Evolutionary conservation across 1,140 invertebrate species (phyloP).

Genomic region (Brachionus rubens): DNA sequence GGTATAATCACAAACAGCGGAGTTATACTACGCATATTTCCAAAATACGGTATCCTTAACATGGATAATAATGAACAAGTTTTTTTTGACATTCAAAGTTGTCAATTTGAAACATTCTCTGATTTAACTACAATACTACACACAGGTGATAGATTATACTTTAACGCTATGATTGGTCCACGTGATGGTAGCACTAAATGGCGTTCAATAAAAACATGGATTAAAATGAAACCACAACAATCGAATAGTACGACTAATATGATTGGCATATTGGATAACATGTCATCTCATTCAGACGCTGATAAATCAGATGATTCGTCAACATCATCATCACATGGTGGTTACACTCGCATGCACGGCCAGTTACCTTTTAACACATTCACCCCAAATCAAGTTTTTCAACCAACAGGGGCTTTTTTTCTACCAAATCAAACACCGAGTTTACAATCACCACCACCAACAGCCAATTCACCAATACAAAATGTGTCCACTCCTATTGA

Average conservation of each 20-base stretch:
- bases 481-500: constrained; percentile 32
- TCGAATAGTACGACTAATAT: constrained; percentile 25
- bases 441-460: constrained; percentile 6
- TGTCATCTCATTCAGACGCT: constrained; percentile 20
- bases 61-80: constrained; percentile 62
- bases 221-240: constrained; percentile 42
- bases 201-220: constrained; percentile 47
- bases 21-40: constrained; percentile 49
- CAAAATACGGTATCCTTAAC: constrained; percentile 61
- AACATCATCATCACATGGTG: constrained; percentile 16
- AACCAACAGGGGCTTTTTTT: neutral
- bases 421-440: neutral
- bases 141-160: constrained; percentile 58
- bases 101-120: constrained; percentile 57
- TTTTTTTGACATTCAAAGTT: constrained; percentile 59
- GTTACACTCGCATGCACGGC: neutral
- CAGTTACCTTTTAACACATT: constrained; percentile 7
- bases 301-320: constrained; percentile 44
- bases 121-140: constrained; percentile 58
- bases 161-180: constrained; percentile 61
- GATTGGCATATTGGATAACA: constrained; percentile 28
- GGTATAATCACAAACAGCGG: constrained; percentile 4
- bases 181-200: constrained; percentile 51
- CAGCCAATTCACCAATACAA: constrained; percentile 19
- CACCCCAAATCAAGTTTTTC: constrained; percentile 15